Percentiles rank a stretch among this genome's conserved stretches.
These are phyloP conservation scores for Amniataba percoides DNA, from an alignment of 2,797 vertebrate species.

Conservation along the genomic window DNA sequence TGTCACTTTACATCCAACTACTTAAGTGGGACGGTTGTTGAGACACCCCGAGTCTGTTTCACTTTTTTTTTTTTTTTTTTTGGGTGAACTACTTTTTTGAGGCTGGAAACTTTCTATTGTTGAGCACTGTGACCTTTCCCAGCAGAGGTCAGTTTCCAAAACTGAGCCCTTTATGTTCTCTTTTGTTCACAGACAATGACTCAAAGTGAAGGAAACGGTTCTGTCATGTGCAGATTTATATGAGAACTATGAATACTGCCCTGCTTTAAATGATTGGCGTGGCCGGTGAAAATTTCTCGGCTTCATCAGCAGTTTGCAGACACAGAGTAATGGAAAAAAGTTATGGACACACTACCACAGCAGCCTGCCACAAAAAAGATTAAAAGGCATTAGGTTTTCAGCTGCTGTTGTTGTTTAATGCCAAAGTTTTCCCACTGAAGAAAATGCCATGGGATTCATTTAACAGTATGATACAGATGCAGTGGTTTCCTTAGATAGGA, in stretches of 20 bases:
- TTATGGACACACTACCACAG: background rate
- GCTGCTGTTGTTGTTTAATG: background rate
- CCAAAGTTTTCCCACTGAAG: background rate
- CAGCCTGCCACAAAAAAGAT: background rate
- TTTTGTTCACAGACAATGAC: constrained; percentile 38
- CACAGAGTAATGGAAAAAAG: background rate
- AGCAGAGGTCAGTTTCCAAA: constrained; percentile 44
- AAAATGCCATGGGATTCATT: background rate
- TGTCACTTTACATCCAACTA: background rate
- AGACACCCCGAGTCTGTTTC: background rate
- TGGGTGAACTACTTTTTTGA: background rate
- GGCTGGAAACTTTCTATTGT: constrained; percentile 28
- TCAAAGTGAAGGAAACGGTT: constrained; percentile 29
- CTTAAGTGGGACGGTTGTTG: background rate
- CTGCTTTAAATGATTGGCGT: constrained; percentile 11
- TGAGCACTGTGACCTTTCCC: constrained; percentile 20
- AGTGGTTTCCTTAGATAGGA: background rate
- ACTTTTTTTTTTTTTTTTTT: background rate
- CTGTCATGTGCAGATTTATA: constrained; percentile 28
- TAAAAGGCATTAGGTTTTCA: background rate
- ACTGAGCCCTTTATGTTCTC: constrained; percentile 27
- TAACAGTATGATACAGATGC: background rate
- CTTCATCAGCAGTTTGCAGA: background rate
- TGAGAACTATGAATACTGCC: constrained; percentile 9
- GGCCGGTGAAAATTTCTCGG: constrained; percentile 1